phyloP scores from a whole-genome alignment of 2,888 invertebrate species.

The Tryphoninae sp. region DNA sequence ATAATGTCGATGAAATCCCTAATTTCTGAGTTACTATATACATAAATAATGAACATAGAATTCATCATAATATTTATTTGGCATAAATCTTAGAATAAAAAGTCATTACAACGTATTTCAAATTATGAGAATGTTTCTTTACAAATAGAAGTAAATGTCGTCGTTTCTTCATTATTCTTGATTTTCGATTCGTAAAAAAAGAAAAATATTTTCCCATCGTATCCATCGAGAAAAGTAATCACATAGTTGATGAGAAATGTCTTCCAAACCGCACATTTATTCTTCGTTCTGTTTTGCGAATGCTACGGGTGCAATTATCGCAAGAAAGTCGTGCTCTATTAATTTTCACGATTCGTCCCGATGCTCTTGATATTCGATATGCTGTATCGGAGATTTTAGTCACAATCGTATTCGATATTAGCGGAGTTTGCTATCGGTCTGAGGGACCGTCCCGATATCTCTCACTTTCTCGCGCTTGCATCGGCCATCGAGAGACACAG shows the following conservation, averaged over 20 bases:
- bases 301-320: conserved; percentile 24
- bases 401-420: conserved; percentile 51
- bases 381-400: conserved; percentile 36
- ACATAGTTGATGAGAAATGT: no score
- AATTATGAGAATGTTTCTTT: no score
- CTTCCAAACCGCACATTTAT: no score
- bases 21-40: no score
- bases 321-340: conserved; percentile 35
- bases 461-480: conserved; percentile 11
- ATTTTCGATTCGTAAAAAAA: background rate
- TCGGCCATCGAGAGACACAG: conserved; percentile 39
- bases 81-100: no score
- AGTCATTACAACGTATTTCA: no score
- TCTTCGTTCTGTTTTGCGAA: conserved; percentile 3
- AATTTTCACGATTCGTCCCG: conserved; percentile 35
- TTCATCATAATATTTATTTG: no score
- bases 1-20: no score
- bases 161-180: background rate
- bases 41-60: no score
- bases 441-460: conserved; percentile 54
- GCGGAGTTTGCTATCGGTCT: conserved; percentile 57
- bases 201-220: background rate
- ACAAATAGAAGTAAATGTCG: background rate
- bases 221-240: no score
- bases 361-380: conserved; percentile 32